phyloP scores from a whole-genome alignment of 2,888 invertebrate species.

The Protophormia terraenovae region DNA sequence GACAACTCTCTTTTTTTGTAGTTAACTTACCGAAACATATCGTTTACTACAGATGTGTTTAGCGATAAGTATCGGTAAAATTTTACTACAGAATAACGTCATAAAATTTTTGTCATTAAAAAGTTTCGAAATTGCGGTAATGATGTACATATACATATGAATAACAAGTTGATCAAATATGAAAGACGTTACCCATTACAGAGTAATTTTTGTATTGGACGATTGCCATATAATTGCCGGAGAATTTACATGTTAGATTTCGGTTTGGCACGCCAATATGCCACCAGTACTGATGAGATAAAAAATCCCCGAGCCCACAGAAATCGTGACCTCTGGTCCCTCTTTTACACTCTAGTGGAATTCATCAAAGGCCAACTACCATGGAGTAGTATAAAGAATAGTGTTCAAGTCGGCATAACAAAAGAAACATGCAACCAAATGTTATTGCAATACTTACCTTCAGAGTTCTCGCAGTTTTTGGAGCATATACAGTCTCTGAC shows the following conservation, averaged over 20 bases:
- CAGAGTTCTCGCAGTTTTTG: conserved; percentile 95
- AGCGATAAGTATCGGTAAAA: too few relatives aligned
- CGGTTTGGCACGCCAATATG: conserved; percentile 98
- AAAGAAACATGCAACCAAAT: conserved; percentile 97
- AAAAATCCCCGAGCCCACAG: conserved; percentile 98
- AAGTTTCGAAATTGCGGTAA: too few relatives aligned
- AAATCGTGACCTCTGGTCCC: conserved; percentile 98
- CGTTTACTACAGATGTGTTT: too few relatives aligned
- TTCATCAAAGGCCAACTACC: conserved; percentile 99
- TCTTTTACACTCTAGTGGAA: conserved; percentile 99
- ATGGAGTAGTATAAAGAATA: conserved; percentile 99
- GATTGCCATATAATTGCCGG: conserved; percentile 92
- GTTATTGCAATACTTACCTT: conserved; percentile 95
- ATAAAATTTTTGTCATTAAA: too few relatives aligned
- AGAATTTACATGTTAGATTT: conserved; percentile 99
- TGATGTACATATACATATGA: too few relatives aligned
- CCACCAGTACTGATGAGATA: conserved; percentile 97
- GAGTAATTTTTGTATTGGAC: conserved; percentile 99
- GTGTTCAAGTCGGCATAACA: conserved; percentile 98
- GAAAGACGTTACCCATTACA: conserved; percentile 76
- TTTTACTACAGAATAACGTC: too few relatives aligned
- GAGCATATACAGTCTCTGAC: conserved; percentile 96
- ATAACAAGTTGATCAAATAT: too few relatives aligned
- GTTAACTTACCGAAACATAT: too few relatives aligned
- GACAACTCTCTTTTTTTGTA: too few relatives aligned